Base-by-base conservation (phyloP, 1,140 invertebrate species). In the Homalodisca vitripennis region DNA sequence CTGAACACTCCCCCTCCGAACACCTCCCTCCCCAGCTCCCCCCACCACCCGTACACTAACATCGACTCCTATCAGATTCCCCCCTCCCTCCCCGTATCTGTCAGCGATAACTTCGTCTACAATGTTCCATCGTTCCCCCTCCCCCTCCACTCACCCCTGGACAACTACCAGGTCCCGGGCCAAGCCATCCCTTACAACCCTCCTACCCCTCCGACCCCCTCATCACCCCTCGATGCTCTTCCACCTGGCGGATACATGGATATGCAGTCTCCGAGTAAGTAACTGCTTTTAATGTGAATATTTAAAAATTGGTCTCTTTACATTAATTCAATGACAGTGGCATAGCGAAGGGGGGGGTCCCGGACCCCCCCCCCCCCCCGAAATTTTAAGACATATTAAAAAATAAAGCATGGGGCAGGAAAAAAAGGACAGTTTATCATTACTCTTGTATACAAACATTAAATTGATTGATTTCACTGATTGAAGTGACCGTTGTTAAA, bases 241-340 rank as follows among this genome's bases (percentile, higher is more conserved):
- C 74, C 81, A 12, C 75, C 82, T 53, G 79, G 81, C 70, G 81
- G 80, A 31, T 84, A 84, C 70, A 79, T 84, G 76, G 80, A 83
- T 75, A 84, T 84, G 83, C 78, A 82, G 72, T 79, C 82, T 46
- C 73, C 78, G 65, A 79, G 82, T 82, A 75, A 76, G 74, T 66
- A 29, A n/a, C n/a, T n/a, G n/a, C n/a, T n/a, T n/a, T n/a, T n/a
- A n/a, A n/a, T n/a, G n/a, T n/a, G n/a, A n/a, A n/a, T n/a, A n/a
- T n/a, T n/a, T n/a, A n/a, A n/a, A n/a, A n/a, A n/a, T n/a, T n/a
- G n/a, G n/a, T n/a, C n/a, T n/a, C n/a, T n/a, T n/a, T n/a, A n/a
- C n/a, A n/a, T n/a, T n/a, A n/a, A n/a, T n/a, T n/a, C n/a, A n/a
- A n/a, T n/a, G n/a, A n/a, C n/a, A n/a, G n/a, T n/a, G n/a, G n/a